These are phyloP conservation scores for Rhodeus uyekii DNA, from an alignment of 2,797 vertebrate genomes.

Conservation along the genomic window DNA sequence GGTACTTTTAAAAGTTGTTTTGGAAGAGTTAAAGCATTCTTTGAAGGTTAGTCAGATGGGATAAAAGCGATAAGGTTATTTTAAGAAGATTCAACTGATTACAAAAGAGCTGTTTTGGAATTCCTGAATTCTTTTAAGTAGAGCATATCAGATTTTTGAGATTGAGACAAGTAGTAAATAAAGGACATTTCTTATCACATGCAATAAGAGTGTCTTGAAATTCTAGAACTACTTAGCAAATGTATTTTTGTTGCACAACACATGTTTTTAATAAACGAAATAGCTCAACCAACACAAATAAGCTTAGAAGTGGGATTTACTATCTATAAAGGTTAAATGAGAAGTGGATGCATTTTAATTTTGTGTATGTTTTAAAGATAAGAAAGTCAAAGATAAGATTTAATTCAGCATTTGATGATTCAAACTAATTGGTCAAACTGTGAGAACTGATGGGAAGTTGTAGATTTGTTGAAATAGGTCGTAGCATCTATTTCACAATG, in stretches of 20 bases:
- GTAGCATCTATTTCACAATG: not conserved
- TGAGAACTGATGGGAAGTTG: not conserved
- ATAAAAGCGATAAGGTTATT: not conserved
- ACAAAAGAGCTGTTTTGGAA: not conserved
- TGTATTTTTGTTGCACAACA: not conserved
- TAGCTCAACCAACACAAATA: not conserved
- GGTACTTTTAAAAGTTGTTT: slow-evolving; percentile 4
- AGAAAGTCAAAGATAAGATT: slow-evolving; percentile 1
- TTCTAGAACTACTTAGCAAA: not conserved
- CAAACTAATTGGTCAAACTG: not conserved
- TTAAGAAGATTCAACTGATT: not conserved
- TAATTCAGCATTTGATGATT: not conserved
- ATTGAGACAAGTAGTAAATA: not conserved
- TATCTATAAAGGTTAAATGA: not conserved
- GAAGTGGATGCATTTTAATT: not conserved
- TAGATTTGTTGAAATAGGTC: not conserved
- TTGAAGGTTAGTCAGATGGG: not conserved
- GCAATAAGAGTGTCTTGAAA: not conserved
- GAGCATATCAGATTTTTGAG: not conserved
- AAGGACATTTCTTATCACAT: not conserved
- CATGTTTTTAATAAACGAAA: not conserved
- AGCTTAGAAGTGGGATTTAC: not conserved
- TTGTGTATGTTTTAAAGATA: not conserved
- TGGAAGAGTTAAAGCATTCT: not conserved
- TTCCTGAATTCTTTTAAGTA: not conserved